These are phyloP conservation scores for Drosophila lutescens DNA, from an alignment of 2,888 invertebrate genomes.

Conservation along the genomic window DNA sequence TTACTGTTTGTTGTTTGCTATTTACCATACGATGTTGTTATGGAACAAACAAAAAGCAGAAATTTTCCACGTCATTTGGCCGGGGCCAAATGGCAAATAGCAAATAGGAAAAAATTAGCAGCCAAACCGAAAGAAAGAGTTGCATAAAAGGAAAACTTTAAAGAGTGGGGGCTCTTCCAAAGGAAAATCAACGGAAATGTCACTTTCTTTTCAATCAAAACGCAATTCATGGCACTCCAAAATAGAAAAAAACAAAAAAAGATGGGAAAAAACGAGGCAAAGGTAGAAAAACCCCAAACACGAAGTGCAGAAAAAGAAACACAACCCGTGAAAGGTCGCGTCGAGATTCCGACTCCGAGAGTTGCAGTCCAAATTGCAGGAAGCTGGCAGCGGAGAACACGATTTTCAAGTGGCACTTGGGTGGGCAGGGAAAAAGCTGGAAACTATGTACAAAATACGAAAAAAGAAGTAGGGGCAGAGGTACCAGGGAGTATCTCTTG, in stretches of 20 bases:
- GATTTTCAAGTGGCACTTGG: constrained; percentile 63
- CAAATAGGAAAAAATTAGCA: constrained; percentile 43
- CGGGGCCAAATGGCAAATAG: constrained; percentile 3
- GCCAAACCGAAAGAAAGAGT: constrained; percentile 33
- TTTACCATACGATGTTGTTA: constrained; percentile 21
- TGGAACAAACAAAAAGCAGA: constrained; percentile 22
- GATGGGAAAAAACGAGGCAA: constrained; percentile 46
- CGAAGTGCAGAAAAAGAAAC: constrained; percentile 37
- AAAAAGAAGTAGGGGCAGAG: not conserved
- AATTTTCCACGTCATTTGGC: constrained; percentile 31
- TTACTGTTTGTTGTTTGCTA: constrained; percentile 20
- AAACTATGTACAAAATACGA: not conserved
- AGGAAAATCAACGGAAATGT: constrained; percentile 77
- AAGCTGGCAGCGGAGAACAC: constrained; percentile 65
- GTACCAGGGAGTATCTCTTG: constrained; percentile 26
- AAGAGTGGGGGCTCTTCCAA: constrained; percentile 46
- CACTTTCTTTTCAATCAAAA: constrained; percentile 81
- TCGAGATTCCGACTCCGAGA: constrained; percentile 36
- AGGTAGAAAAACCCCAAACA: constrained; percentile 29
- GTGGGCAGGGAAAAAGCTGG: constrained; percentile 35
- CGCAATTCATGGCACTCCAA: constrained; percentile 77
- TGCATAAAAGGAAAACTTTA: constrained; percentile 52
- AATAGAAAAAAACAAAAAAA: constrained; percentile 30
- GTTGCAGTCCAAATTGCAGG: constrained; percentile 55
- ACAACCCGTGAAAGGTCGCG: constrained; percentile 54